Base-by-base conservation (phyloP, 2,888 invertebrate species). In the Quadroppia sp. region DNA sequence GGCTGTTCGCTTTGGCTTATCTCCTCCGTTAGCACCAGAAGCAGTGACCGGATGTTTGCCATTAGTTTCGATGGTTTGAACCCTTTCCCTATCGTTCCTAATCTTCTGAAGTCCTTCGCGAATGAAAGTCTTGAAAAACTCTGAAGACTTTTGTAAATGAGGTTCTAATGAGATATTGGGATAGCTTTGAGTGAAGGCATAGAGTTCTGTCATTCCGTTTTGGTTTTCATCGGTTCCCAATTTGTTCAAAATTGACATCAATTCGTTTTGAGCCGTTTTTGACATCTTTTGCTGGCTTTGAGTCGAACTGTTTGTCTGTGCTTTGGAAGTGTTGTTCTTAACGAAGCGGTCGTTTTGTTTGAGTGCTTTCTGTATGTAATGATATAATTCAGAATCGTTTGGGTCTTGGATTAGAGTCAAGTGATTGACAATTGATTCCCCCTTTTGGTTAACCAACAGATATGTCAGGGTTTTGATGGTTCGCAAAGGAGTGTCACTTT, bases 391-490 rank as follows among this genome's bases (percentile, higher is more conserved):
- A 0, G 94, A 91, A 79, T 90, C 90, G 78, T 88, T 89, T 75
- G 89, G 87, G 70, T 84, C 82, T 20, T 83, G 83, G 53, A 86
- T 83, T 74, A 83, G 79, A 30, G 81, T 81, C 53, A 84, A 80
- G 82, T 94, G 90, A 79, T 88, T 87, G 78, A 92, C 87, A 78
- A 94, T 90, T 72, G 89, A 87, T 74, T 88, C 87, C 3, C 94
- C 94, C 82, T 92, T 91, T 78, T 90, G 88, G 83, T 92, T 92
- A 74, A 92, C 91, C 85, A 94, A 88, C 72, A 92, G 90, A 82
- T 96, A 94, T 73, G 97, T 87, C 78, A 97, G 87, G 0, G 97
- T 97, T 84, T 96, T 96, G 70, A 97, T 89, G 17, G 97, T 97
- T 80, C 86, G 81, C 74, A 84, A 77, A 0, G 94, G 95, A n/a